Conservation (phyloP, 2,888 invertebrate species). For the Chaitophorus viminalis region DNA sequence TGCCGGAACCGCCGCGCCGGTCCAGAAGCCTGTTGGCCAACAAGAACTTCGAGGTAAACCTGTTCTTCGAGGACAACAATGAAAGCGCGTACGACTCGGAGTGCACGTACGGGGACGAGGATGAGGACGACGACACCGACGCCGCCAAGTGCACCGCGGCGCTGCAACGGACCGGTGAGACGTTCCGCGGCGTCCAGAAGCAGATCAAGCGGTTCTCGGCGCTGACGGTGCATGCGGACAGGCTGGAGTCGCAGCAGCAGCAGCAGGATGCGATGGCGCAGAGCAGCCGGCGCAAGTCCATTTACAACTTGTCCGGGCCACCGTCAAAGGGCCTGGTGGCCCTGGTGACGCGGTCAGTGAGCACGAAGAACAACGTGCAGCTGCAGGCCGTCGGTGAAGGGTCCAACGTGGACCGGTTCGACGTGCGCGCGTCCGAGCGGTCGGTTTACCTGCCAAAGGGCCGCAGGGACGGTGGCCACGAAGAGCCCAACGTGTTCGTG, state of each 20-base stretch:
- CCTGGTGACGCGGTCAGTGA: constrained; percentile 48
- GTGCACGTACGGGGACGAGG: constrained; percentile 53
- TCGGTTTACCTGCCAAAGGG: constrained; percentile 64
- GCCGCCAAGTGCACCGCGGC: constrained; percentile 60
- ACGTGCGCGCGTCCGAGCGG: constrained; percentile 63
- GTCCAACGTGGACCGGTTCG: constrained; percentile 24
- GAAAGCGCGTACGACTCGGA: constrained; percentile 64
- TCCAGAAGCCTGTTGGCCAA: constrained; percentile 76
- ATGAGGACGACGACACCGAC: no score
- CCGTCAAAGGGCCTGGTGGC: not conserved
- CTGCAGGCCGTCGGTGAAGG: not conserved
- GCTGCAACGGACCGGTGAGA: constrained; percentile 62
- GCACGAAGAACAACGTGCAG: constrained; percentile 58
- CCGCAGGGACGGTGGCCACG: constrained; percentile 68
- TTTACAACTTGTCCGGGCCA: constrained; percentile 26
- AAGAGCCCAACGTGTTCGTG: constrained; percentile 70
- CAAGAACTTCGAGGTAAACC: constrained; percentile 65
- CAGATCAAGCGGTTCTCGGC: constrained; percentile 48
- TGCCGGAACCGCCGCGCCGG: constrained; percentile 84
- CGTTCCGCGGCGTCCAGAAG: constrained; percentile 63
- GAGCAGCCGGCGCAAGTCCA: constrained; percentile 1
- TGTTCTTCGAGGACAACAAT: constrained; percentile 66
- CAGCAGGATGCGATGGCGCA: not conserved
- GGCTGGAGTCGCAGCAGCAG: not conserved
- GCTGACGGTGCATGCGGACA: not conserved